Evolutionary conservation across 2,113 vertebrate genomes (phyloP).

Genomic region (Malurus cyaneus): DNA sequence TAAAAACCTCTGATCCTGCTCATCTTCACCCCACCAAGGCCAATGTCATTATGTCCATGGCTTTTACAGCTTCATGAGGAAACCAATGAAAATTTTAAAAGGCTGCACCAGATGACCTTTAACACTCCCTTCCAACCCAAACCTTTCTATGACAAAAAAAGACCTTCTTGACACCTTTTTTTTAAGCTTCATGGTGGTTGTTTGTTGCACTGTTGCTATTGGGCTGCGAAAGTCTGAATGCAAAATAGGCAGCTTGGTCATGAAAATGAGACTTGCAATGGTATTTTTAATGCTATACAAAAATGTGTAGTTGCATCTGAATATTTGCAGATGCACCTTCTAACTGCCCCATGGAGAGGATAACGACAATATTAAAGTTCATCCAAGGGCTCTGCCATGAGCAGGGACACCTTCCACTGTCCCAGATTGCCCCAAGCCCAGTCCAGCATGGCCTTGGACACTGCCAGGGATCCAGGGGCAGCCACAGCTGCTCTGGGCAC

Average conservation of each 20-base stretch:
- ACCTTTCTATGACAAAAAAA: neutral
- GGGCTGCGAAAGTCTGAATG: neutral
- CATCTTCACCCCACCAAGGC: fast-evolving
- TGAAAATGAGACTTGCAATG: neutral
- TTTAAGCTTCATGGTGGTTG: neutral
- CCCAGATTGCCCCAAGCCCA: fast-evolving
- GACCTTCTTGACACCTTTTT: fast-evolving
- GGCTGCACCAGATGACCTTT: neutral
- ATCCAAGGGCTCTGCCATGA: too few species aligned
- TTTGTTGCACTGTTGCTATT: neutral
- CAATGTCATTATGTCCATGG: fast-evolving
- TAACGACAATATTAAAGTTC: too few species aligned
- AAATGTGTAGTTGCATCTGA: fast-evolving
- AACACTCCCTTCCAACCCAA: neutral
- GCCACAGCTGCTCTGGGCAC: neutral
- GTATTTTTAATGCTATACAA: neutral
- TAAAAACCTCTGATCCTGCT: neutral
- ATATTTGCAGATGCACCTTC: neutral
- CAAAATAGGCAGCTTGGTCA: neutral
- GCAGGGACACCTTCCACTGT: fast-evolving
- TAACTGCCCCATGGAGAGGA: neutral
- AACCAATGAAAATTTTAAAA: neutral
- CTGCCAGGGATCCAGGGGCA: neutral
- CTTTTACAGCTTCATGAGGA: neutral
- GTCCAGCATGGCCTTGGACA: fast-evolving